Base-by-base conservation (phyloP, 2,797 vertebrate genomes). In the Ctenopoma multispine region DNA sequence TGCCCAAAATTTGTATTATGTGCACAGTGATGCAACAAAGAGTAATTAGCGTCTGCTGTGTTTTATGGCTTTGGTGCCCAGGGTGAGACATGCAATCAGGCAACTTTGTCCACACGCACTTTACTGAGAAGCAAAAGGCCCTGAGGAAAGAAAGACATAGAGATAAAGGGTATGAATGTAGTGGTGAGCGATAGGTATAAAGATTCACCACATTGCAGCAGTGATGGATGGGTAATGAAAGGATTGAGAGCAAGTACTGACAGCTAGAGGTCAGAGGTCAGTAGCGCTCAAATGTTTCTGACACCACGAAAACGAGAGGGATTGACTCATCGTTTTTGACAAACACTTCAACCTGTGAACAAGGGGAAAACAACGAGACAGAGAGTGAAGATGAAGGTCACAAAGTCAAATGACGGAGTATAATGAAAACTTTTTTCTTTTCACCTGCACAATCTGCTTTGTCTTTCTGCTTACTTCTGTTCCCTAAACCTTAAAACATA, bases 181-280 rank as follows among this genome's bases (percentile, higher is more conserved):
- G 15, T 43, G 48, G 66, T 71, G 75, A 84, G 49, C 55, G 83
- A 83, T 34, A 21, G 76, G 67, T 49, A 17, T 66, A 51, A 23
- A 73, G 71, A 62, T 34, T 62, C 53, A 38, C 62, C 67, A 1
- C 21, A 10, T 65, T 4, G 50, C 71, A 34, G 69, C 6, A 7
- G 44, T 79, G 84, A 89, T 69, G 70, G 88, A 84, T 60, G 70
- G 69, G 69, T 77, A 67, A 76, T 80, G 64, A 81, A 0, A 63
- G 77, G 24, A 15, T 41, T 29, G 47, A 29, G 57, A 70, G 62
- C 70, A 56, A 20, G 58, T 77, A 17, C 68, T 6, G 66, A 69
- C 63, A 73, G 60, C 41, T 6, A 0, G 49, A 34, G 83, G 69
- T 83, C 86, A 82, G 44, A 80, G 84, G 81, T 85, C 82, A 41